Conservation (phyloP, 1,140 invertebrate species). For the Ceratoteleas bidentatus region DNA sequence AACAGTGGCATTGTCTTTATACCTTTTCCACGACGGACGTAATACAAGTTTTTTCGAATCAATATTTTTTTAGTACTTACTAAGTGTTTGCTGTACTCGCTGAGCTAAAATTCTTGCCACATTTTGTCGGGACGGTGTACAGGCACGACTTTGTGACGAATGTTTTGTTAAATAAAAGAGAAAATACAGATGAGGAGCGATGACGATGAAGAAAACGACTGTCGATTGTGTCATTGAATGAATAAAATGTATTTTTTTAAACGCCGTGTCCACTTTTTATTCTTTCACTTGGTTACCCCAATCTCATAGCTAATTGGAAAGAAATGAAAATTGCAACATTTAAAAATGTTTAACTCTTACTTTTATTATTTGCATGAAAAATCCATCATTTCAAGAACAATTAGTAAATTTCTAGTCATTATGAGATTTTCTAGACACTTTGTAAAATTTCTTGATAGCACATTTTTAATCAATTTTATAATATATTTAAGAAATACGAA, state of each 20-base stretch:
- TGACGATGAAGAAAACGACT: conserved; percentile 19
- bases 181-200: conserved; percentile 6
- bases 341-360: no score
- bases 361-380: no score
- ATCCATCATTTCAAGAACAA: no score
- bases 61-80: conserved; percentile 61
- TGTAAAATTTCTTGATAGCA: no score
- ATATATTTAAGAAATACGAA: no score
- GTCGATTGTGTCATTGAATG: conserved; percentile 56
- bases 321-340: no score
- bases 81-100: conserved; percentile 56
- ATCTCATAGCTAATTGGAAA: no score
- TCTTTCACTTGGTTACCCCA: neutral
- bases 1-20: conserved; percentile 44
- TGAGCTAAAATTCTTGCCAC: conserved; percentile 58
- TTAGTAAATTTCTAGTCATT: no score
- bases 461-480: no score
- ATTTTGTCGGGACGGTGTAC: conserved; percentile 37
- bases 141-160: conserved; percentile 43
- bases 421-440: no score
- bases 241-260: conserved; percentile 65
- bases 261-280: conserved; percentile 10
- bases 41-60: conserved; percentile 53
- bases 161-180: conserved; percentile 51
- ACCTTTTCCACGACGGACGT: conserved; percentile 60